Evolutionary conservation across 1,140 invertebrate genomes (phyloP).

Genomic region (Pogonomyrmex californicus): DNA sequence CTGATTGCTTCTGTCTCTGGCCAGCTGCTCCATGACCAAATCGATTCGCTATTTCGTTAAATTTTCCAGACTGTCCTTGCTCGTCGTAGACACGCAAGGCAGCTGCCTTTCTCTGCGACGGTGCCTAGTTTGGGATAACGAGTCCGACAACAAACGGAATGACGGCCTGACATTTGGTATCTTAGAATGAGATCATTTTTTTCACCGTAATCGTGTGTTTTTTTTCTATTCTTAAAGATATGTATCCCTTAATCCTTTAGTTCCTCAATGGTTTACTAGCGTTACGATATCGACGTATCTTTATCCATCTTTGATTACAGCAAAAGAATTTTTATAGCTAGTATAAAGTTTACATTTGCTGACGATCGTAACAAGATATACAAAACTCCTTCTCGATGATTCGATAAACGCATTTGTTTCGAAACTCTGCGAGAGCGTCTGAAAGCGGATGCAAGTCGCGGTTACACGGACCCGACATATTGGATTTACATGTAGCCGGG

Average conservation of each 20-base stretch:
- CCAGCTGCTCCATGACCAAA: constrained; percentile 81
- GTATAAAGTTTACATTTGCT: background rate
- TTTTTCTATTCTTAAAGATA: constrained; percentile 2
- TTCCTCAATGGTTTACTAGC: background rate
- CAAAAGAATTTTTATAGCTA: background rate
- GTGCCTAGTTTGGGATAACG: constrained; percentile 67
- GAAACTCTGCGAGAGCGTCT: constrained; percentile 20
- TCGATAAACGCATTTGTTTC: constrained; percentile 53
- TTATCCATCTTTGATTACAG: background rate
- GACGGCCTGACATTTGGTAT: constrained; percentile 37
- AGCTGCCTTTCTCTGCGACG: constrained; percentile 41
- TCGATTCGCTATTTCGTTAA: constrained; percentile 80
- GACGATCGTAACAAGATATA: constrained; percentile 1
- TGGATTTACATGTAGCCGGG: constrained; percentile 77
- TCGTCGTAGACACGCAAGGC: constrained; percentile 51
- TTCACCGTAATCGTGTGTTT: background rate
- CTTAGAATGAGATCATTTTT: background rate
- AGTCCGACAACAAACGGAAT: constrained; percentile 48
- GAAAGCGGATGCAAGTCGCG: constrained; percentile 67
- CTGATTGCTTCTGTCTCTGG: constrained; percentile 82
- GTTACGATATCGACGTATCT: background rate
- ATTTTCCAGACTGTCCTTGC: constrained; percentile 72
- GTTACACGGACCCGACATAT: constrained; percentile 76
- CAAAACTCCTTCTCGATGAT: constrained; percentile 43
- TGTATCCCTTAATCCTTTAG: background rate